phyloP scores from a whole-genome alignment of 1,140 invertebrate genomes.

The Lithobius niger region DNA sequence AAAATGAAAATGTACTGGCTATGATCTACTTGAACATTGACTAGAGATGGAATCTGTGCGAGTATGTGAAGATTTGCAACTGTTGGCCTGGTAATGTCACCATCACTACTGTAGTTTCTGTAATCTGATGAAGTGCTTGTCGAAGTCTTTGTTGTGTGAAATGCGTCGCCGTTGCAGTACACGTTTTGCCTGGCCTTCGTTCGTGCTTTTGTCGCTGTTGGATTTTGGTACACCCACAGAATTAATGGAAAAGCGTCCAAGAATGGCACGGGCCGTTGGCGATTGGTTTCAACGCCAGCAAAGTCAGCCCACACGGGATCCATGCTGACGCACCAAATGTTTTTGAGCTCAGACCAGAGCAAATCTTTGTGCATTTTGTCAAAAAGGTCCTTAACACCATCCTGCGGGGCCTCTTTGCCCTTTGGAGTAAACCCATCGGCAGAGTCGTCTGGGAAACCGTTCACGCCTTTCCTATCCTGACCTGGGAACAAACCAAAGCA shows the following conservation, averaged over 20 bases:
- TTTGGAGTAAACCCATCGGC: not conserved
- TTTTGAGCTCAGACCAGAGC: constrained; percentile 65
- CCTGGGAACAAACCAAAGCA: too few species aligned
- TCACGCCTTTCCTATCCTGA: not conserved
- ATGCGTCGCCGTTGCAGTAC: not conserved
- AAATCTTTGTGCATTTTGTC: constrained; percentile 33
- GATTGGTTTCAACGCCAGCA: constrained; percentile 56
- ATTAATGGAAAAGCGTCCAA: constrained; percentile 80
- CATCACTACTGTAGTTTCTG: not conserved
- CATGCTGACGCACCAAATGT: constrained; percentile 73
- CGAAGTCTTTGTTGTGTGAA: not conserved
- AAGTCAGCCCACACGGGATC: constrained; percentile 92
- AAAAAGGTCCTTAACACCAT: constrained; percentile 11
- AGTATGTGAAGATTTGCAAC: constrained; percentile 16
- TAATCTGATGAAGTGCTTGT: not conserved
- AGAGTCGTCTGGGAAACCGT: too few species aligned
- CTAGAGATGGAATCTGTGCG: constrained; percentile 16
- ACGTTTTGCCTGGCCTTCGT: not conserved
- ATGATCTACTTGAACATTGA: constrained; percentile 66
- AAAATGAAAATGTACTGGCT: constrained; percentile 83
- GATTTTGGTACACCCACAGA: constrained; percentile 47
- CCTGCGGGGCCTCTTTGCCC: not conserved
- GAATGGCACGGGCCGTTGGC: constrained; percentile 63
- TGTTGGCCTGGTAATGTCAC: not conserved
- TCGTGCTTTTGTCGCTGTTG: constrained; percentile 5